phyloP scores from a whole-genome alignment of 2,113 vertebrate genomes.

The Garra rufa region DNA sequence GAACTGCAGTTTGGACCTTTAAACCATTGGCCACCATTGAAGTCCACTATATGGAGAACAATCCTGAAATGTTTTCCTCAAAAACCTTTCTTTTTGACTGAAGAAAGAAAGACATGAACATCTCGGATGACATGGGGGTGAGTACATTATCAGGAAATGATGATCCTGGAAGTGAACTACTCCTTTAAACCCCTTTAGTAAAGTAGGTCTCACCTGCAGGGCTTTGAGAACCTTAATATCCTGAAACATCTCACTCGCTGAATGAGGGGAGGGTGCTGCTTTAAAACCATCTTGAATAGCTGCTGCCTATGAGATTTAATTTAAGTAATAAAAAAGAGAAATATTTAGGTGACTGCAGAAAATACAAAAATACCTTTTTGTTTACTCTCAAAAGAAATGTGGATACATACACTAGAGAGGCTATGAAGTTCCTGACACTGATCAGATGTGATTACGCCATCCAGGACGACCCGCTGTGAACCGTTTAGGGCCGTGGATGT shows the following conservation, averaged over 20 bases:
- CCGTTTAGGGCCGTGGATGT: slow-evolving; percentile 86
- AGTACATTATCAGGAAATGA: no score
- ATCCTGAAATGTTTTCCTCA: no score
- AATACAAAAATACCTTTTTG: not conserved
- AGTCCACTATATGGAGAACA: no score
- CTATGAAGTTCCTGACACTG: slow-evolving; percentile 87
- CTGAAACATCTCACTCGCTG: slow-evolving; percentile 89
- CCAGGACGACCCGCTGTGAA: slow-evolving; percentile 88
- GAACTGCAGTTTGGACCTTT: no score
- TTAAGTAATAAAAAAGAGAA: not conserved
- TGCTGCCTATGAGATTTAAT: slow-evolving; percentile 79
- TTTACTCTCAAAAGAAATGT: not conserved
- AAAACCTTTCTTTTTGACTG: no score
- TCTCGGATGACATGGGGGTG: no score
- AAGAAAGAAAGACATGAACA: no score
- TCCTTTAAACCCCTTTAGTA: no score
- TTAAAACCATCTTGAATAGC: slow-evolving; percentile 88
- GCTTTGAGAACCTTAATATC: slow-evolving; percentile 92
- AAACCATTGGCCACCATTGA: no score
- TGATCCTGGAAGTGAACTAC: no score
- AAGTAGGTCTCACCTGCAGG: slow-evolving; percentile 80
- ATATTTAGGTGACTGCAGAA: not conserved
- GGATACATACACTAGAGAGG: slow-evolving; percentile 83
- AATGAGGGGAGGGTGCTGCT: slow-evolving; percentile 89
- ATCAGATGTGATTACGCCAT: slow-evolving; percentile 79